Base-by-base conservation (phyloP, 2,113 vertebrate species). In the Oceanodroma tethys region DNA sequence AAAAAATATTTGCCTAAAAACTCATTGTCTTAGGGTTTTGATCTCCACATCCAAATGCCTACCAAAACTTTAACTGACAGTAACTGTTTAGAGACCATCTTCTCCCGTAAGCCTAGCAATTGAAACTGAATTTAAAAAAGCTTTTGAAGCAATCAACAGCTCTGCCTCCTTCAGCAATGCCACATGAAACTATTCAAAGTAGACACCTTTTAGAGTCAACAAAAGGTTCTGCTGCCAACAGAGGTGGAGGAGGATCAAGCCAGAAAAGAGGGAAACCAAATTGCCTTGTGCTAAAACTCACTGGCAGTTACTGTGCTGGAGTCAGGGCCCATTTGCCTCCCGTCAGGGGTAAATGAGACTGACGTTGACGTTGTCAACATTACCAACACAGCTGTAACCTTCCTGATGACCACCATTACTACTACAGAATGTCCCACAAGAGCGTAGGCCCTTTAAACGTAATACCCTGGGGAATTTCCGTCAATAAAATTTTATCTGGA, bases 401-500 rank as follows among this genome's bases (percentile, higher is more conserved):
- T 75, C 40, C n/a, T 84, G 25, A 7, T 27, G 18, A 32, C 53
- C 25, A 11, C 17, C 26, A 48, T 60, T 42, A 1, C 25, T 71
- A 26, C 23, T 59, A 80, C 58, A 80, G 72, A 86, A 59, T 1
- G 0, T 60, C 50, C 52, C 72, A 60, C 52, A 9, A 36, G 32
- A 81, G 10, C 0, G 23, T n/a, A 36, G 13, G 12, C 17, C 11
- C 40, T 74, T 78, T 42, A 65, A 50, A 34, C 0, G 0, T 14
- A 40, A n/a, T 47, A 40, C 15, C 14, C 21, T 75, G 30, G 10
- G 47, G 47, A 78, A 78, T 48, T 88, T 56, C 47, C 72, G 63
- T 71, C 80, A 19, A 19, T 63, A 74, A 82, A 68, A 72, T 59
- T 71, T 70, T 52, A 27, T 13, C 59, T 86, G 25, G 25, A 21